Evolutionary conservation across 2,797 vertebrate species (phyloP).

Genomic region (Gobio occitaniae): DNA sequence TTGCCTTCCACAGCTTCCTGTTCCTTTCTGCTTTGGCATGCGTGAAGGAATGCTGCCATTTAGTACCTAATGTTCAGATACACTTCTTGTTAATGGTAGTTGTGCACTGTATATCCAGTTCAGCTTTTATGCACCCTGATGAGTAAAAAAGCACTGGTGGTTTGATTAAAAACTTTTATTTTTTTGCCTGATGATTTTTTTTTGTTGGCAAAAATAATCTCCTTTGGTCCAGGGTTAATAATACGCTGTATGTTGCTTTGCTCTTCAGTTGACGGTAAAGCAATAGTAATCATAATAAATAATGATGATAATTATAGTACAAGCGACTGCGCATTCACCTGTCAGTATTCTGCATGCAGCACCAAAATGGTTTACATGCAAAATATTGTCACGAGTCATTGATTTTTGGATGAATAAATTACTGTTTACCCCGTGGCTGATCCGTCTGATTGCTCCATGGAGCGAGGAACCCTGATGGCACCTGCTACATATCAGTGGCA

Average conservation of each 20-base stretch:
- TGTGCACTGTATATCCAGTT: conserved; percentile 11
- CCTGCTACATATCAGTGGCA: conserved; percentile 44
- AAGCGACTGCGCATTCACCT: conserved; percentile 20
- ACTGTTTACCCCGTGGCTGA: conserved; percentile 44
- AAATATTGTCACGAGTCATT: conserved; percentile 44
- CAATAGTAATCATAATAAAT: conserved; percentile 4
- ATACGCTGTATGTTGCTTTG: conserved; percentile 1
- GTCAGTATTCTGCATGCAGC: conserved; percentile 5
- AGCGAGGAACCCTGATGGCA: conserved; percentile 23
- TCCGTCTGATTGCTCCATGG: conserved; percentile 55
- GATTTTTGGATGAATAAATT: conserved; percentile 59
- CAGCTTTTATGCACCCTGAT: conserved; percentile 14
- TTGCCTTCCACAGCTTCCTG: neutral
- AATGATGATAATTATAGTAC: conserved; percentile 27
- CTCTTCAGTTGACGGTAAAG: neutral
- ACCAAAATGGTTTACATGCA: conserved; percentile 40
- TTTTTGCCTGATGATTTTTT: neutral
- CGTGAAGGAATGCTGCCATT: neutral
- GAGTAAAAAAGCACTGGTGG: conserved; percentile 6
- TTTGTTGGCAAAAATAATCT: no score
- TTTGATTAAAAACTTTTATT: neutral
- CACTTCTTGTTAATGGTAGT: neutral
- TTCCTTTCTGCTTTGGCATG: neutral
- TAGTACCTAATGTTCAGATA: conserved; percentile 23
- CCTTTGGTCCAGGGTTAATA: neutral